phyloP scores from a whole-genome alignment of 2,888 invertebrate genomes.

The Nomada goodeniana region DNA sequence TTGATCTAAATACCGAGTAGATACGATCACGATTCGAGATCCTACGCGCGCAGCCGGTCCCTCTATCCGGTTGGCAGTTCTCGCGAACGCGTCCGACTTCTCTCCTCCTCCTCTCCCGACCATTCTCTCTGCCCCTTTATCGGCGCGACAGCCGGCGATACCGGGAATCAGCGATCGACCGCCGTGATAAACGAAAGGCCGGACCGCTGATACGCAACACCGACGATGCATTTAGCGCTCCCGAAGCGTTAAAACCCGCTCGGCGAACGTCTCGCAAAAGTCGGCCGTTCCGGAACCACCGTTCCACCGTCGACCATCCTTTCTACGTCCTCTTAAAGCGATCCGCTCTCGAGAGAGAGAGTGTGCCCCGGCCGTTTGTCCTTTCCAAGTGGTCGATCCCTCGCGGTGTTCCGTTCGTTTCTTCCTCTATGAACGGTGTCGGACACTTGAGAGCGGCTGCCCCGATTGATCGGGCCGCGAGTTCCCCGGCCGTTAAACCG shows the following conservation, averaged over 20 bases:
- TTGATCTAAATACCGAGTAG: slow-evolving; percentile 75
- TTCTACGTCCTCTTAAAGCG: slow-evolving; percentile 45
- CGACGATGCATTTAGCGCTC: slow-evolving; percentile 54
- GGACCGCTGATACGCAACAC: slow-evolving; percentile 41
- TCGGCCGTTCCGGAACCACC: slow-evolving; percentile 36
- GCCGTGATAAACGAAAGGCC: slow-evolving; percentile 42
- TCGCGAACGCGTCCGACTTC: slow-evolving; percentile 22
- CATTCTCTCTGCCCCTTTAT: slow-evolving; percentile 29
- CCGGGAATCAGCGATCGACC: slow-evolving; percentile 45
- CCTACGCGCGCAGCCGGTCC: slow-evolving; percentile 65
- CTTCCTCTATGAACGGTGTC: slow-evolving; percentile 20
- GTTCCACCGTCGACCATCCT: slow-evolving; percentile 45
- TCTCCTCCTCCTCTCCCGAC: background rate
- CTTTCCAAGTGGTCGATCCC: background rate
- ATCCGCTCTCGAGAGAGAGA: slow-evolving; percentile 16
- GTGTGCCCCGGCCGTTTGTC: slow-evolving; percentile 39
- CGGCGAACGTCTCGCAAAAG: slow-evolving; percentile 47
- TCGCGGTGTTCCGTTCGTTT: background rate
- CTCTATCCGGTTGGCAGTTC: slow-evolving; percentile 43
- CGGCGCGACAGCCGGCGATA: slow-evolving; percentile 47
- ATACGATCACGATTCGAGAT: slow-evolving; percentile 73
- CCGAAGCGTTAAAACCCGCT: slow-evolving; percentile 55
- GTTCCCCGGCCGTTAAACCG: background rate
- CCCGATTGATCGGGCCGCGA: background rate
- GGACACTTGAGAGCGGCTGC: background rate